A percentile compares a stretch with the other conserved stretches of the same genome.
phyloP scores from a whole-genome alignment of 2,113 vertebrate genomes.

The Trochalopteron elliotii region DNA sequence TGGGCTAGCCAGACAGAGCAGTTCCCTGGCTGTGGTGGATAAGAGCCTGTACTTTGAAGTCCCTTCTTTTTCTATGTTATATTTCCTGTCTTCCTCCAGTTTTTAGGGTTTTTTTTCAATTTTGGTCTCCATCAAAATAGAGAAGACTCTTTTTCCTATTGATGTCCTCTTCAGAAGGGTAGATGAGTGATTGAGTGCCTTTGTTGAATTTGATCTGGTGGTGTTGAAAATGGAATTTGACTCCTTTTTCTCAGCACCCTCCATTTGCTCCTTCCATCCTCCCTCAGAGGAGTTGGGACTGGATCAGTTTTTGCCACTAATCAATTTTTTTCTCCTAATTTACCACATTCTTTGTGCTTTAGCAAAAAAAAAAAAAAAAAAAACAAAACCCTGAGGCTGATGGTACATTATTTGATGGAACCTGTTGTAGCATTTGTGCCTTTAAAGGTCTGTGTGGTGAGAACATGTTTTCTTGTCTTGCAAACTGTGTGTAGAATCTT shows the following conservation, averaged over 20 bases:
- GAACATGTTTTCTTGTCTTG: background rate
- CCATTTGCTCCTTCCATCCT: background rate
- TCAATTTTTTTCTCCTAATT: background rate
- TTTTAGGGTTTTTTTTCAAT: background rate
- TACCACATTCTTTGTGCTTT: background rate
- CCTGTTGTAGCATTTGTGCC: background rate
- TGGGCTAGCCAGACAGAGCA: background rate
- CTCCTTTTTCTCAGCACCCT: background rate
- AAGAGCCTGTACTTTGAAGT: background rate
- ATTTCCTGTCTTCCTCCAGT: background rate
- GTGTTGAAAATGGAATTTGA: background rate
- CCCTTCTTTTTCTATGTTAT: background rate
- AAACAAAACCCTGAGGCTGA: background rate
- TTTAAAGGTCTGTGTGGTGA: background rate
- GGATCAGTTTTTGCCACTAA: background rate
- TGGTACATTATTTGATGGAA: background rate
- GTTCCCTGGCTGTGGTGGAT: background rate
- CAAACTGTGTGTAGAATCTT: background rate
- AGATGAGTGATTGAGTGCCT: background rate
- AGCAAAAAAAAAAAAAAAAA: background rate
- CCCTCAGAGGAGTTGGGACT: background rate
- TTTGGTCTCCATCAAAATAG: background rate
- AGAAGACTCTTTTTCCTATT: background rate
- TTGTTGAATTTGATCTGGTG: background rate
- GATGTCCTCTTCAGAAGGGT: background rate